Base-by-base conservation (phyloP, 2,113 vertebrate species). In the Peromyscus maniculatus region DNA sequence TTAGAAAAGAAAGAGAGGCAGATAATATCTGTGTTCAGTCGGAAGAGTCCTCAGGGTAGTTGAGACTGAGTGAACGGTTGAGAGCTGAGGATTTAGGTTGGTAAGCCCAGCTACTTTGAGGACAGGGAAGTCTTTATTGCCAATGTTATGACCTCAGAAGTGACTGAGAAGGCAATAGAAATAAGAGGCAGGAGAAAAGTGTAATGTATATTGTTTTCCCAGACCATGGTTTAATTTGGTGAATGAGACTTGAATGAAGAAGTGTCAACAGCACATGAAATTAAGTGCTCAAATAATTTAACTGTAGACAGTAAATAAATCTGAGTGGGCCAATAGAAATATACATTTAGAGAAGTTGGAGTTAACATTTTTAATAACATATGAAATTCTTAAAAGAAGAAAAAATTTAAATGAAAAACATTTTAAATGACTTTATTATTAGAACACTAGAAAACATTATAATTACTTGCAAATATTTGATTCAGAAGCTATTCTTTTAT, bases 201-300 rank as follows among this genome's bases (percentile, higher is more conserved):
- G 31, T 64, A 79, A 72, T 78, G 84, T 39, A 83, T 64, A 77
- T 28, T 90, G 39, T 2, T 87, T 69, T 83, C 75, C 24, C 43
- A 83, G 21, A 91, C 71, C 71, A 78, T 71, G 71, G 39, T 91
- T 91, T 91, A 46, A 91, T 31, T n/a, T 80, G 59, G 36, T 75
- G 78, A 86, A 62, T 89, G 71, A 39, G 69, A 88, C 10, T 62
- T n/a, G 36, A 91, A 93, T 91, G 28, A 96, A 72, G 2, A 69
- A 91, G n/a, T 88, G 17, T 24, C n/a, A 89, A 87, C 28, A 88
- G 64, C 36, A 86, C 19, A 87, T 15, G 49, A 21, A 75, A 80
- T 91, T 93, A 91, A 93, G 16, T 46, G 17, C 57, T 62, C 75
- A 43, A 89, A 69, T 82, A 91, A 82, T 62, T 91, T 94, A 95